Evolutionary conservation across 2,797 vertebrate genomes (phyloP), one percentile per base, ranked within the genome.

Genomic region (Echiichthys vipera): DNA sequence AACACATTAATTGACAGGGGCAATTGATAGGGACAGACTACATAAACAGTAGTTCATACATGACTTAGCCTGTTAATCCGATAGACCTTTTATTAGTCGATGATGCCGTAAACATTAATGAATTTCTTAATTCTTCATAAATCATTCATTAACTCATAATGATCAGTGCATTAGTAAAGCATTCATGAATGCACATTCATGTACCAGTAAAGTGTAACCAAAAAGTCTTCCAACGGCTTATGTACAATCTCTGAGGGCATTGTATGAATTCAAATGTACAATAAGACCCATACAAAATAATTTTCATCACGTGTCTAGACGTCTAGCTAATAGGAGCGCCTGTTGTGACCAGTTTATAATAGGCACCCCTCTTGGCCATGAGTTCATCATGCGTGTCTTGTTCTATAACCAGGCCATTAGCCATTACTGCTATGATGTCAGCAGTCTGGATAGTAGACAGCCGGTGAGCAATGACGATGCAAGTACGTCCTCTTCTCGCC

Each of bases 361-460:
- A 96, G 9, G 95, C 94, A 0, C 91, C 93, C 77, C 45, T 93
- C 63, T 83, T 89, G 43, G 87, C 88, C 95, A 96, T 96, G 63
- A 96, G 95, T 24, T 84, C 67, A 3, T 93, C 72, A 46, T 96
- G 95, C 8, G 89, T 92, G 29, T 92, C 95, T 71, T 93, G 90
- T 63, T 96, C 95, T 36, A 96, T 91, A 63, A 96, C 73, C 3
- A 54, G 74, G 8, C 95, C 95, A 13, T 91, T 86, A 37, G 94
- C 94, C 95, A 96, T 96, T 59, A 96, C 94, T 0, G 95, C 94
- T 13, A 96, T 96, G 73, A 94, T 92, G 83, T 96, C 93, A 36
- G 95, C 94, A 4, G 68, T 90, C 83, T 95, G 95, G 78, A 96
- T 95, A 5, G 95, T 96, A 43, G 95, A 95, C 47, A 96, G 90